phyloP scores from a whole-genome alignment of 92 coral and sea anemone species.

The Siderastrea siderea region DNA sequence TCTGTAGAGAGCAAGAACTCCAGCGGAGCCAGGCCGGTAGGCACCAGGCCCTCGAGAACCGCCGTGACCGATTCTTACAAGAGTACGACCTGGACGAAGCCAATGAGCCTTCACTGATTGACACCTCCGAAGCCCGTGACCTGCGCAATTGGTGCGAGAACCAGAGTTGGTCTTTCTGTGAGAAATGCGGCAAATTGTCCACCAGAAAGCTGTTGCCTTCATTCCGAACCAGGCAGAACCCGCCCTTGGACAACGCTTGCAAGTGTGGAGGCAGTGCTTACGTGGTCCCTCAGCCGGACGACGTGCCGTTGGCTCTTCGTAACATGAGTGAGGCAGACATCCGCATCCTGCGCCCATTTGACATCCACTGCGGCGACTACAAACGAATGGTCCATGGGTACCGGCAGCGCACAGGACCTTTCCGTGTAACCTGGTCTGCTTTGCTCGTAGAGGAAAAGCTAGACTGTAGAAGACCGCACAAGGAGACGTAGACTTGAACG shows the following conservation, averaged over 20 bases:
- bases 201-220: constrained; percentile 1
- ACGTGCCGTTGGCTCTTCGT: neutral
- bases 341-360: constrained; percentile 10
- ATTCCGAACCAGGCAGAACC: neutral
- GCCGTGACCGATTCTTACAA: neutral
- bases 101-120: neutral
- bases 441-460: neutral
- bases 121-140: neutral
- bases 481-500: neutral
- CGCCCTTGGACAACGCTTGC: neutral
- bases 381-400: constrained; percentile 14
- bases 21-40: neutral
- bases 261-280: neutral
- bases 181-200: neutral
- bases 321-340: neutral
- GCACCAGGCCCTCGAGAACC: neutral
- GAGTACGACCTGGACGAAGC: constrained; percentile 1
- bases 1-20: neutral
- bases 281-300: neutral
- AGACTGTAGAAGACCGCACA: neutral
- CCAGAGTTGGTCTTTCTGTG: constrained; percentile 8
- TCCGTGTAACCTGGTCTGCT: neutral
- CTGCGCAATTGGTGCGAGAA: neutral
- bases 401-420: constrained; percentile 1
- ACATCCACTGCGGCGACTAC: constrained; percentile 37